Percentiles rank a stretch among this genome's conserved stretches.
Conservation (phyloP, 2,797 vertebrate species). For the Hemibagrus guttatus region DNA sequence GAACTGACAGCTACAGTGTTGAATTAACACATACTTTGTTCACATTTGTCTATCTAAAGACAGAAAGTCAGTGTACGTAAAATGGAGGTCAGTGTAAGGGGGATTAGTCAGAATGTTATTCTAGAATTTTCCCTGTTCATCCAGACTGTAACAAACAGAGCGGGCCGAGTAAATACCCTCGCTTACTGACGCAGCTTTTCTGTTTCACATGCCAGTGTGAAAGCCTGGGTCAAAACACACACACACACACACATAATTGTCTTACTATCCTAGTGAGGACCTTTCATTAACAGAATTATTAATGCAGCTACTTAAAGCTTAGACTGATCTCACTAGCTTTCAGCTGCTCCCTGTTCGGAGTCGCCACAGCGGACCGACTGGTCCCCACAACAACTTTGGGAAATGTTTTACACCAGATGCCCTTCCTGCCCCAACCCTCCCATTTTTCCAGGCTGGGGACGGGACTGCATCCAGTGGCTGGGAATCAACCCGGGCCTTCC, state of each 20-base stretch:
- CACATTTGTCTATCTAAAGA: not conserved
- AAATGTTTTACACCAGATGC: too few relatives aligned
- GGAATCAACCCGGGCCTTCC: too few relatives aligned
- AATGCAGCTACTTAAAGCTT: not conserved
- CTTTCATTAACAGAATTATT: not conserved
- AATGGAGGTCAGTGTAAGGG: not conserved
- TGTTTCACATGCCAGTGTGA: not conserved
- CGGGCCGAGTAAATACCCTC: not conserved
- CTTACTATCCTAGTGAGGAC: not conserved
- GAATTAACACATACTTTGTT: not conserved
- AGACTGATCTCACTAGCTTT: too few relatives aligned
- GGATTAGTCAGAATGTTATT: constrained; percentile 2
- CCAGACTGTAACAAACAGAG: not conserved
- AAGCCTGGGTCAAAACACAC: not conserved
- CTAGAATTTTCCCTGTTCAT: constrained; percentile 11
- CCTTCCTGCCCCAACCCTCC: too few relatives aligned
- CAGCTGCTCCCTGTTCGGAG: too few relatives aligned
- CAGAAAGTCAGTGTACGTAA: not conserved
- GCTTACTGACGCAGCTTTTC: constrained; percentile 33
- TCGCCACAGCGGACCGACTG: too few relatives aligned
- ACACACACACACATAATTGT: not conserved
- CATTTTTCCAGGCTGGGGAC: too few relatives aligned
- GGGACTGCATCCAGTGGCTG: too few relatives aligned
- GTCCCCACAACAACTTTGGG: too few relatives aligned
- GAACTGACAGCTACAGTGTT: not conserved